Evolutionary conservation across 2,888 invertebrate species (phyloP), one percentile per base, ranked within the genome.

Genomic region (Stenolophus ochropezus): DNA sequence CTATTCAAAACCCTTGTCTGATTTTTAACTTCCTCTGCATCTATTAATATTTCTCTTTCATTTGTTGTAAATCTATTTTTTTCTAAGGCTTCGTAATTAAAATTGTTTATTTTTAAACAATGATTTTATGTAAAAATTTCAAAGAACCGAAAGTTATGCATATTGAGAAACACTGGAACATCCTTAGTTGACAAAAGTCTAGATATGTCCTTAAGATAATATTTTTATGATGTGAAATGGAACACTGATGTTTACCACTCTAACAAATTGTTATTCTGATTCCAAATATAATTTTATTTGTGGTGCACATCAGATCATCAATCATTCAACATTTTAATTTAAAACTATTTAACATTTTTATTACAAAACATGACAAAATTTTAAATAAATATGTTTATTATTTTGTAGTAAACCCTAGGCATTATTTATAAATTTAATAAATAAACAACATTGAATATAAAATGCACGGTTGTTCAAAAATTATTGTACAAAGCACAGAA

Each of bases 401-500:
- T 56, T 56, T 73, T 42, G 11, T n/a, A 25, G 16, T 53, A 21
- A 61, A 61, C 25, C 65, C 61, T 69, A 33, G 6, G 27, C 16
- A 14, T 61, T 69, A 69, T 69, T 33, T 6, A 33, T 33, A 33
- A 69, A 69, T 76, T 56, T 53, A 76, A 51, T 76, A 76, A 56
- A 58, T 42, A 58, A 76, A 56, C 42, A 77, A 20, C 33, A 61
- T 18, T 69, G 65, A 21, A 27, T 33, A n/a, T 61, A 77, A 77
- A 61, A 77, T 77, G 33, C 47, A 51, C 51, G 33, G 33, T 51
- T 49, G 23, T 56, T 56, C 27, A 76, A 49, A 53, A 76, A 76
- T 56, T 56, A 76, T 76, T 69, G 65, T 69, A 69, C 65, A 69
- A 69, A 69, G 65, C 65, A 69, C 65, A 69, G 18, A 18, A 8